Evolutionary conservation across 2,113 vertebrate species (phyloP).

Genomic region (Deroptyus accipitrinus): DNA sequence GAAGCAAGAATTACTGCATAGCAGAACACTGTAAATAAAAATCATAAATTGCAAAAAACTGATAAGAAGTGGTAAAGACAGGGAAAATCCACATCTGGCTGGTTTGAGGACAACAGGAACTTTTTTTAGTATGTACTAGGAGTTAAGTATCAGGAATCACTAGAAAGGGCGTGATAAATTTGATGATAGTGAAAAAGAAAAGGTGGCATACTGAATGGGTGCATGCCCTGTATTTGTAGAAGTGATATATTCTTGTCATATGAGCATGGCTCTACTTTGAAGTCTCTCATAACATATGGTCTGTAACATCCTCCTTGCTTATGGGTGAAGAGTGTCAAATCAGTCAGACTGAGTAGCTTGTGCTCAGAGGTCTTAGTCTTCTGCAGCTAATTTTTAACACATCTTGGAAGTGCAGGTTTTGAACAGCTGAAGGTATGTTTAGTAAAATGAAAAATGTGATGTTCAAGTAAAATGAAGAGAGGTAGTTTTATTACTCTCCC

Average conservation of each 20-base stretch:
- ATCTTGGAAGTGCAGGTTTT: not conserved
- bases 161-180: not conserved
- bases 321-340: not conserved
- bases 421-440: not conserved
- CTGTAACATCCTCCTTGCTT: constrained; percentile 26
- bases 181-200: constrained; percentile 31
- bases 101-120: not conserved
- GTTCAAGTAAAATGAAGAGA: not conserved
- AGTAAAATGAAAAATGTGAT: not conserved
- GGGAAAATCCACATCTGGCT: not conserved
- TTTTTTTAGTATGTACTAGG: not conserved
- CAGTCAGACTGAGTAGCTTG: not conserved
- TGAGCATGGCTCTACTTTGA: constrained; percentile 39
- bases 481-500: not conserved
- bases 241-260: constrained; percentile 44
- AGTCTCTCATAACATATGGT: constrained; percentile 45
- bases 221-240: constrained; percentile 21
- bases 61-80: not conserved
- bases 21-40: not conserved
- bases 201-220: not conserved
- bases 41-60: not conserved
- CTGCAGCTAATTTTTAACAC: constrained; percentile 36
- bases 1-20: not conserved
- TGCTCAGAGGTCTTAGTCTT: not conserved
- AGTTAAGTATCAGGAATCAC: not conserved